Conservation (phyloP, 2,888 invertebrate genomes). For the Danaus chrysippus region DNA sequence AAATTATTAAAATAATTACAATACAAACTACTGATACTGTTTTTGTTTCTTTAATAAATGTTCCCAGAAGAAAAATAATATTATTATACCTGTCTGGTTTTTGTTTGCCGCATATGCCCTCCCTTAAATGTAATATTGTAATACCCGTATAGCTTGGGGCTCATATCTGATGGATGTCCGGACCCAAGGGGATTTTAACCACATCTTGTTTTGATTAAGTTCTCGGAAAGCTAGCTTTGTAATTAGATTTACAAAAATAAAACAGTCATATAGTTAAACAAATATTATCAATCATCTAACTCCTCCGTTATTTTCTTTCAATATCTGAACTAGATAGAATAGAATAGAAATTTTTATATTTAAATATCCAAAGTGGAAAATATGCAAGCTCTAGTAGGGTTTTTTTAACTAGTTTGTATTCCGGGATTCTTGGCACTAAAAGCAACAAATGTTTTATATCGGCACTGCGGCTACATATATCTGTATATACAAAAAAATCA, state of each 20-base stretch:
- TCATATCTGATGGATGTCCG: slow-evolving; percentile 8
- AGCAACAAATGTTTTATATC: too few species aligned
- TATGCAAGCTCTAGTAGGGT: too few species aligned
- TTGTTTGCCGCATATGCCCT: slow-evolving; percentile 6
- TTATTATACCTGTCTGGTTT: slow-evolving; percentile 11
- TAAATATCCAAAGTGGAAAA: too few species aligned
- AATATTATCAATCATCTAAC: not conserved
- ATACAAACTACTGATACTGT: too few species aligned
- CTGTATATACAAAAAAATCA: too few species aligned
- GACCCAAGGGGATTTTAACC: slow-evolving; percentile 8
- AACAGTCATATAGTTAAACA: not conserved
- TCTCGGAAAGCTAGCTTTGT: slow-evolving; percentile 8
- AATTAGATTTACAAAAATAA: slow-evolving; percentile 7
- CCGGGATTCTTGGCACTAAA: too few species aligned
- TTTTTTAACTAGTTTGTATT: too few species aligned
- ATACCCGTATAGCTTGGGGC: slow-evolving; percentile 1
- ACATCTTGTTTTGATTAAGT: slow-evolving; percentile 12
- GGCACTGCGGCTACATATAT: too few species aligned
- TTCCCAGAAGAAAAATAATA: not conserved
- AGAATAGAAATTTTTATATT: too few species aligned
- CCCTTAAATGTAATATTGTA: slow-evolving; percentile 7
- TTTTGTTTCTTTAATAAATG: too few species aligned
- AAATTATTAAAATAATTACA: too few species aligned
- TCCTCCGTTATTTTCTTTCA: not conserved
- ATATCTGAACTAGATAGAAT: not conserved